Percentiles rank a stretch among this genome's conserved stretches.
These are phyloP conservation scores for Gonatopus flavifemur DNA, from an alignment of 1,140 invertebrate species.

Conservation along the genomic window DNA sequence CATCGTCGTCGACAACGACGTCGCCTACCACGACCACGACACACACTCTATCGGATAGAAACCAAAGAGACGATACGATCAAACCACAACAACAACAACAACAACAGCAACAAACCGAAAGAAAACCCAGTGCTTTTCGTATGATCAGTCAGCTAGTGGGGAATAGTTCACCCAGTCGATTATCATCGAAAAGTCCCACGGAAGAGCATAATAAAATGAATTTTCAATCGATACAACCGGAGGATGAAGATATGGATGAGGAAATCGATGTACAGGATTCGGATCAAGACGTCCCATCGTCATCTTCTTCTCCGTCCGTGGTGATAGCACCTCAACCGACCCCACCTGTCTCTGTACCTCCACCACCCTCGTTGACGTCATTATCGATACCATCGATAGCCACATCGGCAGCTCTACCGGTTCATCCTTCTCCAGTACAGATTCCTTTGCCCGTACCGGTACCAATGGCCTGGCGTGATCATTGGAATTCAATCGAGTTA, in stretches of 20 bases:
- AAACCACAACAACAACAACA: slow-evolving; percentile 33
- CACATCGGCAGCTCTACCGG: slow-evolving; percentile 16
- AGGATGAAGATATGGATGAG: slow-evolving; percentile 64
- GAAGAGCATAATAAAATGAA: slow-evolving; percentile 45
- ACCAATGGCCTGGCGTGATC: slow-evolving; percentile 44
- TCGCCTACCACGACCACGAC: not conserved
- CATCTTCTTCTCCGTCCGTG: slow-evolving; percentile 18
- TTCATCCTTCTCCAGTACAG: too few species aligned
- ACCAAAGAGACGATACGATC: slow-evolving; percentile 54
- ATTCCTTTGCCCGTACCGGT: too few species aligned
- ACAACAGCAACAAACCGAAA: slow-evolving; percentile 21
- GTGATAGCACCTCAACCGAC: too few species aligned
- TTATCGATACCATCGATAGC: not conserved
- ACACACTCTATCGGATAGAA: slow-evolving; percentile 34
- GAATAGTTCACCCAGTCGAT: slow-evolving; percentile 53
- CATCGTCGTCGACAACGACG: slow-evolving; percentile 22
- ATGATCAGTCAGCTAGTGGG: slow-evolving; percentile 54
- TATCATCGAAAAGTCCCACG: slow-evolving; percentile 50
- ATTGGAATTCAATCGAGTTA: slow-evolving; percentile 53
- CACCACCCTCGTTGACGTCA: not conserved
- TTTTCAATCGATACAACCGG: slow-evolving; percentile 52
- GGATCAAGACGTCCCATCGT: slow-evolving; percentile 53
- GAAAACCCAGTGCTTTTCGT: slow-evolving; percentile 50
- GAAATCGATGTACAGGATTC: slow-evolving; percentile 74
- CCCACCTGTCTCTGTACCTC: too few species aligned